These are phyloP conservation scores for Oncorhynchus masou DNA, from an alignment of 2,113 vertebrate genomes.

Conservation along the genomic window DNA sequence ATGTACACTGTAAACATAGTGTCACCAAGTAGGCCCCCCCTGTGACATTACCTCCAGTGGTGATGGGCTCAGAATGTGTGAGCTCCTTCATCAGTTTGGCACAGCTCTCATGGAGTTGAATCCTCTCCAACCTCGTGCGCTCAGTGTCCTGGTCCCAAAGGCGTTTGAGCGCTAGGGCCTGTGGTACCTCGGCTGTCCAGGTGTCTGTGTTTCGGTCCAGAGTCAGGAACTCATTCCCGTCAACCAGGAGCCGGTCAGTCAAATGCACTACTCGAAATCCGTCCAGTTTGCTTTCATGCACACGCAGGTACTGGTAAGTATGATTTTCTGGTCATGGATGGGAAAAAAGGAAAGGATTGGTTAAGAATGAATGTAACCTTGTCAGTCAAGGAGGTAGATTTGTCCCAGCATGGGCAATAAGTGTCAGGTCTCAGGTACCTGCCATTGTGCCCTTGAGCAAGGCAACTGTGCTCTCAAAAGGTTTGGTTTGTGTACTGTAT, in stretches of 20 bases:
- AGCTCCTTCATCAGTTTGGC: slow-evolving; percentile 47
- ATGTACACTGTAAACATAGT: not conserved
- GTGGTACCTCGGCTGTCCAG: slow-evolving; percentile 42
- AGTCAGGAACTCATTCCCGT: slow-evolving; percentile 48
- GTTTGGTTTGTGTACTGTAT: not conserved
- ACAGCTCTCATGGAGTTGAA: slow-evolving; percentile 49
- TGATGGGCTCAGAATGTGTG: not conserved
- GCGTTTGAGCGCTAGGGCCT: slow-evolving; percentile 23
- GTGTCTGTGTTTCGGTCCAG: slow-evolving; percentile 35
- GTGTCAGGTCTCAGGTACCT: not conserved
- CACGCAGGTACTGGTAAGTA: slow-evolving; percentile 34
- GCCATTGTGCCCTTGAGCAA: not conserved
- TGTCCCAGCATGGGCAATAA: not conserved
- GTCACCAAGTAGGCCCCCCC: not conserved
- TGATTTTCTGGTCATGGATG: slow-evolving; percentile 36
- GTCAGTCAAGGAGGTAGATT: not conserved
- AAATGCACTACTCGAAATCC: slow-evolving; percentile 42
- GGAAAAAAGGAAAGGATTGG: not conserved
- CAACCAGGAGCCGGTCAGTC: slow-evolving; percentile 49
- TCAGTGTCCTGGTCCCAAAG: slow-evolving; percentile 42
- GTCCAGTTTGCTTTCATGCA: slow-evolving; percentile 56
- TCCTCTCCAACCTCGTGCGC: slow-evolving; percentile 26
- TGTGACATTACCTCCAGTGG: not conserved
- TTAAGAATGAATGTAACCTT: too few species aligned
- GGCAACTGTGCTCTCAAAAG: not conserved